Evolutionary conservation across 2,113 vertebrate species (phyloP).

Genomic region (Paradoxurus hermaphroditus): DNA sequence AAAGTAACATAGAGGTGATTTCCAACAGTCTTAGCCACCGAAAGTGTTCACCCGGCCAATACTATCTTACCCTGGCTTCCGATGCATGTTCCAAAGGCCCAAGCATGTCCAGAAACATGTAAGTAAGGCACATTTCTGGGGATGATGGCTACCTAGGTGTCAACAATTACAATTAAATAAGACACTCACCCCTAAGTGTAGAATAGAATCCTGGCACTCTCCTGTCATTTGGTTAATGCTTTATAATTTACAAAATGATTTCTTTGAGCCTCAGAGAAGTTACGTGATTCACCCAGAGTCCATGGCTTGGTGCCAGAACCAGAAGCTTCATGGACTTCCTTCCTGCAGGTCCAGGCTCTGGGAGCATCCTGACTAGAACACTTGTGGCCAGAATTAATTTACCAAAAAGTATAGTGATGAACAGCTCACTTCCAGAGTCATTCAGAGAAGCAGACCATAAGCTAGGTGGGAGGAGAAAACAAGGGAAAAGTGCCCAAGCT

Average conservation of each 20-base stretch:
- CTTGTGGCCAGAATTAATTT: not conserved
- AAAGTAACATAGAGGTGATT: conserved; percentile 59
- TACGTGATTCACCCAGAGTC: not conserved
- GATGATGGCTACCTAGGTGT: not conserved
- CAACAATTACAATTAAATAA: not conserved
- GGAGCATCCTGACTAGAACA: not conserved
- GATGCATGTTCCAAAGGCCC: not conserved
- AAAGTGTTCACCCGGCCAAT: conserved; percentile 38
- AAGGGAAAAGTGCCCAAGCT: not conserved
- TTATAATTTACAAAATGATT: not conserved
- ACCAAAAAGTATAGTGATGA: not conserved
- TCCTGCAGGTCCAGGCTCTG: not conserved
- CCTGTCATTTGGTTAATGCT: not conserved
- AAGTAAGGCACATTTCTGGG: not conserved
- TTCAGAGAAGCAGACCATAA: not conserved
- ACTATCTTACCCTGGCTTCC: conserved; percentile 48
- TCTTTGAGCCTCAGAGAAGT: not conserved
- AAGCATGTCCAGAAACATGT: not conserved
- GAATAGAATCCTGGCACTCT: not conserved
- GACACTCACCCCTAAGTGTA: not conserved
- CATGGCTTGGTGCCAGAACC: not conserved
- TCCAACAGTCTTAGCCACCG: conserved; percentile 56
- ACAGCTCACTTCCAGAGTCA: not conserved
- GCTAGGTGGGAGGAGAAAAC: not conserved
- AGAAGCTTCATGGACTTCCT: not conserved